Evolutionary conservation across 2,888 invertebrate species (phyloP), one percentile per base, ranked within the genome.

Genomic region (Calameuta idolon): DNA sequence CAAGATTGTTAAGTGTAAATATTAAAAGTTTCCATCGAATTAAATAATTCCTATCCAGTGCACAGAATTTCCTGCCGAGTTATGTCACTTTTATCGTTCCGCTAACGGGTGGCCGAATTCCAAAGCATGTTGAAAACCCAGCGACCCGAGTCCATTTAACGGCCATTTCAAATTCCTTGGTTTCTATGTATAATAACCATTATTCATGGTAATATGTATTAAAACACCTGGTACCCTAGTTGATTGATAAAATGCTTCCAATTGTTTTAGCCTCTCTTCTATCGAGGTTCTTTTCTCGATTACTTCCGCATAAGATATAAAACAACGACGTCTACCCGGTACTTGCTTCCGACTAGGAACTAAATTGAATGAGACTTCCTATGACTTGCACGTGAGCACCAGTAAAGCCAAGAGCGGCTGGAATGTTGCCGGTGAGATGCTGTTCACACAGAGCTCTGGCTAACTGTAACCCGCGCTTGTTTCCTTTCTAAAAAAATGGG

Each of bases 401-500:
- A 55, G 68, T 34, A 69, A 77, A 34, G 31, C 71, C 78, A 75
- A 73, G 76, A 76, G 75, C 77, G 34, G 78, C 33, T 76, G 82
- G 82, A 81, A 82, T 82, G 82, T 78, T 68, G 74, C 76, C 75
- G 75, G 76, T 55, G 77, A 75, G 79, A 81, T 78, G 78, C 76
- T 75, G 76, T 78, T 78, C 78, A 73, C 75, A 69, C 79, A 74
- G 55, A 79, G 78, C 75, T 81, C 77, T 79, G 81, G 84, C 86
- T 88, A 88, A 88, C 88, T 87, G 89, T 89, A 86, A 84, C 84
- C 85, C 78, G 80, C 77, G 81, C 82, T 80, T 85, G 83, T 86
- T 87, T 86, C 87, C 88, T 87, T 88, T 87, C 87, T 85, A 87
- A 88, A 87, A 84, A 85, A 88, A 88, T 88, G 85, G 87, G 88